phyloP scores from a whole-genome alignment of 2,888 invertebrate species.

The Ischnura elegans region DNA sequence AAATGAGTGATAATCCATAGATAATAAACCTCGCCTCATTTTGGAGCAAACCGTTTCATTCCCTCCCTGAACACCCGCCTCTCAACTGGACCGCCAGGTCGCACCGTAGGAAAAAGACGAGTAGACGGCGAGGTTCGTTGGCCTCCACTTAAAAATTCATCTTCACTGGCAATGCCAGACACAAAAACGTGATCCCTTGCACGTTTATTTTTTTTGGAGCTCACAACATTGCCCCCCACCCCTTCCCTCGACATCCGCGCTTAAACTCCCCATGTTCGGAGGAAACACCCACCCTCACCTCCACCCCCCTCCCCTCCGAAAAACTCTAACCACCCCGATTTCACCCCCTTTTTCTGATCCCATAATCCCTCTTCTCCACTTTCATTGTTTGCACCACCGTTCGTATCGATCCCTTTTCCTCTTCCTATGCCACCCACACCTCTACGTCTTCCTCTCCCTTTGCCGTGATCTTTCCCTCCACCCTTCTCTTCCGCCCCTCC shows the following conservation, averaged over 20 bases:
- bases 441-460: not conserved
- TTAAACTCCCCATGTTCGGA: not conserved
- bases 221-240: not conserved
- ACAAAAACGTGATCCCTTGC: not conserved
- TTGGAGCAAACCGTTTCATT: not conserved
- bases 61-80: not conserved
- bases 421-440: slow-evolving; percentile 20
- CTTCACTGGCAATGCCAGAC: slow-evolving; percentile 34
- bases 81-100: not conserved
- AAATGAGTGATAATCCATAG: slow-evolving; percentile 17
- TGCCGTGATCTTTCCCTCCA: not conserved
- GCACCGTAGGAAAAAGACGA: not conserved
- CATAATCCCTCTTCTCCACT: slow-evolving; percentile 57
- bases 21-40: slow-evolving; percentile 1
- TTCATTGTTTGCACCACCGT: slow-evolving; percentile 56
- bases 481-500: not conserved
- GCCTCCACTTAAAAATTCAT: not conserved
- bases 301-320: not conserved
- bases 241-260: not conserved
- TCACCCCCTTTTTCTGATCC: slow-evolving; percentile 38
- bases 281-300: not conserved
- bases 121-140: not conserved
- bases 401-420: slow-evolving; percentile 6
- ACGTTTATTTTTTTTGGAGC: slow-evolving; percentile 11
- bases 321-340: not conserved